Conservation (phyloP, 2,888 invertebrate species). For the Cataglyphis albicans region DNA sequence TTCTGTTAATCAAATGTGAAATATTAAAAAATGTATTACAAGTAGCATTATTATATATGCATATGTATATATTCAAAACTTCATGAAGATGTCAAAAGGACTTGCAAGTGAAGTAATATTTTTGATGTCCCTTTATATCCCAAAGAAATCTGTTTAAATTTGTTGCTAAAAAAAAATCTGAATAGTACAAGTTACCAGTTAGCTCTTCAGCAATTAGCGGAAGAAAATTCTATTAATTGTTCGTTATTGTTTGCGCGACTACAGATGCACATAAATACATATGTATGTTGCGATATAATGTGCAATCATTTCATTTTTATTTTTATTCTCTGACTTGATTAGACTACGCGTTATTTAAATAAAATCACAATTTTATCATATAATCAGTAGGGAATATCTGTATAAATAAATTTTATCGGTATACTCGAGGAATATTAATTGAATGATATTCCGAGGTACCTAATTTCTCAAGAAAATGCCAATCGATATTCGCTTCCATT, state of each 20-base stretch:
- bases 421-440: slow-evolving; percentile 29
- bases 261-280: not conserved
- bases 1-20: not conserved
- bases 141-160: not conserved
- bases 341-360: slow-evolving; percentile 10
- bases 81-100: not conserved
- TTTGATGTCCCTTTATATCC: not conserved
- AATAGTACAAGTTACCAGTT: not conserved
- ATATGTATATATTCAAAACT: not conserved
- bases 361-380: slow-evolving; percentile 22
- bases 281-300: not conserved
- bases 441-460: slow-evolving; percentile 6
- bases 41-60: not conserved
- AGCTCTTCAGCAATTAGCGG: not conserved
- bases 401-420: not conserved
- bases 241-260: not conserved
- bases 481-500: not conserved
- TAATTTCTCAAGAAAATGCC: slow-evolving; percentile 10
- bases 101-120: not conserved
- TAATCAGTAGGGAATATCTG: not conserved
- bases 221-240: not conserved
- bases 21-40: not conserved
- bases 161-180: not conserved
- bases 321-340: not conserved
- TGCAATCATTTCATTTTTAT: not conserved